Evolutionary conservation across 2,113 vertebrate species (phyloP), one percentile per base, ranked within the genome.

Genomic region (Chaetodon auriga): DNA sequence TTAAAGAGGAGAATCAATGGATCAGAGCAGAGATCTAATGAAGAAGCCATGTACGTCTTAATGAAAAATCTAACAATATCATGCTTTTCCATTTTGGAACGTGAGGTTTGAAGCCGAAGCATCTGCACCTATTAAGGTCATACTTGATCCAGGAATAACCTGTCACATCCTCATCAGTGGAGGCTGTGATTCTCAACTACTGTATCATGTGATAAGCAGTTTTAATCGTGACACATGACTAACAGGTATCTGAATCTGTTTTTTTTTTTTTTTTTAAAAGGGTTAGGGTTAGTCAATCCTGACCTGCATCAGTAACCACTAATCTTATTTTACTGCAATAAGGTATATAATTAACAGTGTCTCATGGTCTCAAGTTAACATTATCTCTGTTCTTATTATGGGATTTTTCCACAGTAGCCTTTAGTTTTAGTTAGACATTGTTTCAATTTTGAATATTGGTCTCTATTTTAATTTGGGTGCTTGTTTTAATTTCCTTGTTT

Each of bases 21-120:
- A 77, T 78, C 79, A 60, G 58, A 77, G 81, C 49, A 53, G 57
- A 68, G 68, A 78, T 78, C 46, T 84, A 78, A 81, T 68, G 78
- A 82, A n/a, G 46, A 80, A 73, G 58, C 49, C 68, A 54, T 77
- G 68, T 73, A 78, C 9, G n/a, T 58, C 69, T 36, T 66, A 45
- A 76, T 80, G 75, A 68, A 74, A 77, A 66, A 49, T 72, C 21
- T 48, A 23, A 66, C 62, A 64, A 77, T 73, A 70, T 70, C 55
- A 1, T n/a, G 35, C n/a, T 38, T 54, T 35, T 60, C 54, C 6
- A 25, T 83, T 75, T 81, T 55, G 63, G 4, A 78, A 80, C 69
- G 36, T 63, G n/a, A 58, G 14, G n/a, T 71, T 57, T 85, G 54
- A 78, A 75, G 7, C 36, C 15, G 11, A 51, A 8, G 23, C 49